These are phyloP conservation scores for Prunella fulvescens DNA, from an alignment of 2,113 vertebrate species.

Conservation along the genomic window DNA sequence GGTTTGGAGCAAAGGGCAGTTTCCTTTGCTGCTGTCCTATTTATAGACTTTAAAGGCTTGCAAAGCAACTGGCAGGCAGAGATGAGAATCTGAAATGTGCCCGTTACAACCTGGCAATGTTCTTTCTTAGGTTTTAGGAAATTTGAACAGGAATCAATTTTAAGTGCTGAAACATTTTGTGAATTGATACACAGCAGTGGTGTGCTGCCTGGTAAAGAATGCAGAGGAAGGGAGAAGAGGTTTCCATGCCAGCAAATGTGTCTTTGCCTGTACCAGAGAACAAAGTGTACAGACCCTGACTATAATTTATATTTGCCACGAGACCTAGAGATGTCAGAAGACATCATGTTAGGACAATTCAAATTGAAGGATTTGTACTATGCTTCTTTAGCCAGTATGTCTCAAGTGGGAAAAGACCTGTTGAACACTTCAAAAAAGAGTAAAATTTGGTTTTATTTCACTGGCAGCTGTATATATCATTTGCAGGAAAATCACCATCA, in stretches of 20 bases:
- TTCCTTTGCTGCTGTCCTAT: not conserved
- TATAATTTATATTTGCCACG: not conserved
- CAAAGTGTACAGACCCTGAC: constrained; percentile 23
- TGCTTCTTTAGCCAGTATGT: not conserved
- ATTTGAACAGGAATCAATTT: constrained; percentile 1
- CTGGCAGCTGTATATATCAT: not conserved
- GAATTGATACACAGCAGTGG: not conserved
- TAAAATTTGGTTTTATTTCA: not conserved
- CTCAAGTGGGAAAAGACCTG: not conserved
- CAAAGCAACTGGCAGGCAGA: not conserved
- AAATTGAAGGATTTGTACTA: not conserved
- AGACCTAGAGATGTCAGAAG: not conserved
- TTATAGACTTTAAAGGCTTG: not conserved
- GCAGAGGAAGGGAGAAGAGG: not conserved
- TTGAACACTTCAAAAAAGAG: not conserved
- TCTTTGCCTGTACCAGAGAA: constrained; percentile 10
- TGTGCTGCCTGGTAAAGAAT: constrained; percentile 15
- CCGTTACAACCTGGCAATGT: not conserved
- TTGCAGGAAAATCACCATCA: not conserved
- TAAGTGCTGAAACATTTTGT: constrained; percentile 8
- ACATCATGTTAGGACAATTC: not conserved
- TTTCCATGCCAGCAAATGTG: constrained; percentile 51
- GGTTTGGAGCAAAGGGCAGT: not conserved
- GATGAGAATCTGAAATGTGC: not conserved
- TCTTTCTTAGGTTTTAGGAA: not conserved